Conservation (phyloP, 23 tunicate genomes). For the Trididemnum clinides region DNA sequence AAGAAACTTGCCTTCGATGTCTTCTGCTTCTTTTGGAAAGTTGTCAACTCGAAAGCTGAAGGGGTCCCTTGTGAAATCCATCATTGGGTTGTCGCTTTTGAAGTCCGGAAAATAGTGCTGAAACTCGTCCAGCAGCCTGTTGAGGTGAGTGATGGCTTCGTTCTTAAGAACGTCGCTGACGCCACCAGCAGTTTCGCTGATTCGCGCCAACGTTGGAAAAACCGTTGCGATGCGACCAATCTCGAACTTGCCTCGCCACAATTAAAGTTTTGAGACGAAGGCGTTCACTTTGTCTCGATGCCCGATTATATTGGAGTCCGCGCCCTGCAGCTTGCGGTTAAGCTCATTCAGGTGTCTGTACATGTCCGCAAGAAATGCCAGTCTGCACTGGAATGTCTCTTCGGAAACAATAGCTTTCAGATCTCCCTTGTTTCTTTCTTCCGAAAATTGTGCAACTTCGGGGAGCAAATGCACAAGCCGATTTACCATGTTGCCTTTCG, state of each 20-base stretch:
- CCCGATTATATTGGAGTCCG: conserved; percentile 11
- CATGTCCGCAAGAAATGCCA: conserved; percentile 11
- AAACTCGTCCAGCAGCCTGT: conserved; percentile 7
- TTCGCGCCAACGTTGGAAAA: conserved; percentile 18
- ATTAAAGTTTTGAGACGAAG: conserved; percentile 10
- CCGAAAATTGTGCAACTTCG: conserved; percentile 8
- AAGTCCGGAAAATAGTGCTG: conserved; percentile 10
- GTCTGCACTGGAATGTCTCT: neutral
- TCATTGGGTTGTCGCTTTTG: conserved; percentile 24
- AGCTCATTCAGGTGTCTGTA: conserved; percentile 13
- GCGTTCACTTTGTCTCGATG: conserved; percentile 10
- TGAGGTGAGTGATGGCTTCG: conserved; percentile 5
- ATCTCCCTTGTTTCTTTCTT: conserved; percentile 1
- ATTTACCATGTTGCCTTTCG: neutral
- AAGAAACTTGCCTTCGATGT: conserved; percentile 14
- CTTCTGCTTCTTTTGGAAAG: conserved; percentile 5
- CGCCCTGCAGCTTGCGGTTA: conserved; percentile 11
- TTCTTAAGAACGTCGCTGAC: neutral
- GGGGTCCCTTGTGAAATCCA: neutral
- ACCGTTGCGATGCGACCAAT: conserved; percentile 3
- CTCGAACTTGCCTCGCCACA: conserved; percentile 16
- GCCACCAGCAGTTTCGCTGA: neutral
- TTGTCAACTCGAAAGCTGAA: conserved; percentile 7
- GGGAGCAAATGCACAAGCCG: conserved; percentile 20
- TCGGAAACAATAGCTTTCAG: neutral